Conservation (phyloP, 2,888 invertebrate genomes). For the Leucophenga montana region DNA sequence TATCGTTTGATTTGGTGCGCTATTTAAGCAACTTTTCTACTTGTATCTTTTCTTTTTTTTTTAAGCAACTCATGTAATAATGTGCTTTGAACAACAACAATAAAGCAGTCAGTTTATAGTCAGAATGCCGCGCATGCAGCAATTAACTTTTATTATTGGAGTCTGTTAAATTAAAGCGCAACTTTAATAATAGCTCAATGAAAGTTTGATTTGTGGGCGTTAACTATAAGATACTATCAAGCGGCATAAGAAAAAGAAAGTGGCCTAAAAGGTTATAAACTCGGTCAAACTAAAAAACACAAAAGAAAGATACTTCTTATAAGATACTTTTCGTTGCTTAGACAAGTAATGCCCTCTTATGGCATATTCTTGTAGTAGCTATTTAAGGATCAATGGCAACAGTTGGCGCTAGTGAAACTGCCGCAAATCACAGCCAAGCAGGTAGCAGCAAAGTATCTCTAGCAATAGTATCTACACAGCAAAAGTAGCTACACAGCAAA, state of each 20-base stretch:
- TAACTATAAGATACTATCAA: neutral
- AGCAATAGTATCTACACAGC: neutral
- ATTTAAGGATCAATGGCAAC: neutral
- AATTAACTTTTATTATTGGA: conserved; percentile 22
- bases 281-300: too few species aligned
- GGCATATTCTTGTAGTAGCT: neutral
- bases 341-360: neutral
- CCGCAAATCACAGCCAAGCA: neutral
- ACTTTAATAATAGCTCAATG: conserved; percentile 7
- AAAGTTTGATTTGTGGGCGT: conserved; percentile 16
- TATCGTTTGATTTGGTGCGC: conserved; percentile 54
- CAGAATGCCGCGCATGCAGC: neutral
- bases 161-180: conserved; percentile 7
- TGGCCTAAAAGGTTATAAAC: too few species aligned
- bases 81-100: neutral
- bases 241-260: neutral
- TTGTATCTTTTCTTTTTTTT: neutral
- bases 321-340: neutral
- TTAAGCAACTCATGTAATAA: conserved; percentile 8
- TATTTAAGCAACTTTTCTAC: conserved; percentile 49
- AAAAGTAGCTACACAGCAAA: neutral
- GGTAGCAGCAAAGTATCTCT: conserved; percentile 2
- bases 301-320: neutral
- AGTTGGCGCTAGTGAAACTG: conserved; percentile 1
- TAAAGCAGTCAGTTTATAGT: neutral